Evolutionary conservation across 1,140 invertebrate species (phyloP), one percentile per base, ranked within the genome.

Genomic region (Drosophila lini): DNA sequence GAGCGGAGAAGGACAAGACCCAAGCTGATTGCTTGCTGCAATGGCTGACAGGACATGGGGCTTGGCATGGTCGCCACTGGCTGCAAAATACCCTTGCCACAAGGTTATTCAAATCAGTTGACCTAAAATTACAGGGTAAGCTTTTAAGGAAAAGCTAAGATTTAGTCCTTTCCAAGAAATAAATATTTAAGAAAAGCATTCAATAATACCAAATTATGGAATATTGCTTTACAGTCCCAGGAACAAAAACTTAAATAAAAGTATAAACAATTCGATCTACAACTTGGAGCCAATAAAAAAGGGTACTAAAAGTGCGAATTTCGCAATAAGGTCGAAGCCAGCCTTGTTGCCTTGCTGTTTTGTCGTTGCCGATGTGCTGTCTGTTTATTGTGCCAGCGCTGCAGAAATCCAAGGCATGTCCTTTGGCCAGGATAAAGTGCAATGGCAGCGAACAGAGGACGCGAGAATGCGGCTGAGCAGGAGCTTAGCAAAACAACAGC

Each of bases 11-110:
- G 64, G 74, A 85, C 64, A 86, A 79, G 78, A 78, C 69, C 78
- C 74, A 80, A 83, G 80, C 83, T 88, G 80, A 88, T 88, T 88
- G 79, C 83, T 83, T 67, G 84, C 84, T 78, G 69, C 74, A 78
- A 55, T 74, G 68, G 38, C 82, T 86, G 81, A 75, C 80, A 80
- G 82, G 76, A 83, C 83, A 80, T 88, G 79, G 74, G 77, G 47
- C 58, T 25, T 42, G 64, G 32, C 36, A 32, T 34, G 64, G 52
- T n/a, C 9, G 31, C 47, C 9, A 36, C 31, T 31, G 22, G 28
- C 36, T 28, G 16, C 65, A 9, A 31, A 52, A 63, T 80, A 62
- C 64, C 56, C 65, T 77, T 61, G 52, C 52, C 22, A 31, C 48
- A 60, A 59, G 42, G 52, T 70, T 69, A 57, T 47, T 57, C 15